Percentiles rank a stretch among this genome's conserved stretches.
These are phyloP conservation scores for Lates japonicus DNA, from an alignment of 2,797 vertebrate species.

Conservation along the genomic window DNA sequence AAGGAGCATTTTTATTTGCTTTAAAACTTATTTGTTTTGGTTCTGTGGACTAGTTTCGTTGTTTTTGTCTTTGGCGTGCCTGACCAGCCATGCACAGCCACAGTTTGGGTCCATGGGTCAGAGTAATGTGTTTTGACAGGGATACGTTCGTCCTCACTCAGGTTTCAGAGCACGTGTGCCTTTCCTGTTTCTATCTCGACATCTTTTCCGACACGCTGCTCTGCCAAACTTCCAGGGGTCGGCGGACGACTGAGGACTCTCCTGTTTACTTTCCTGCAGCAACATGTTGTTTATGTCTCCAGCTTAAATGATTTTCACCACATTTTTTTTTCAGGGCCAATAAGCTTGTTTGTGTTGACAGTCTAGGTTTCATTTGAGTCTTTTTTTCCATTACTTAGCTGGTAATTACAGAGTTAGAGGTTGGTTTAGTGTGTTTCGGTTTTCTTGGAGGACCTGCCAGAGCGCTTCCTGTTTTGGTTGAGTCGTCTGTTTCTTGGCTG, in stretches of 20 bases:
- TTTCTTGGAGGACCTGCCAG: slow-evolving; percentile 29
- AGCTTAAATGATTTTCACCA: not conserved
- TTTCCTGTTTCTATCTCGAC: slow-evolving; percentile 69
- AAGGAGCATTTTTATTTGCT: not conserved
- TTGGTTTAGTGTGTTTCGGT: slow-evolving; percentile 29
- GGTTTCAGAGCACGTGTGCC: slow-evolving; percentile 47
- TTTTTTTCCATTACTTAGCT: slow-evolving; percentile 33
- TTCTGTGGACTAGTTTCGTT: not conserved
- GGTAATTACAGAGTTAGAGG: slow-evolving; percentile 31
- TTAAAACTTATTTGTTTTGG: not conserved
- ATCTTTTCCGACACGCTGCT: slow-evolving; percentile 40
- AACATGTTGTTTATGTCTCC: slow-evolving; percentile 10
- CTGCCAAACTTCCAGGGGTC: slow-evolving; percentile 39
- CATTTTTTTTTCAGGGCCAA: not conserved
- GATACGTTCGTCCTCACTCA: slow-evolving; percentile 30
- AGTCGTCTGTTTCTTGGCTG: slow-evolving; percentile 56
- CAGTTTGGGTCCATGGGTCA: slow-evolving; percentile 27
- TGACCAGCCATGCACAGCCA: not conserved
- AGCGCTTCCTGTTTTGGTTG: slow-evolving; percentile 70
- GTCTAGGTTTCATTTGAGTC: not conserved
- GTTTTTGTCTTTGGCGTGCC: not conserved
- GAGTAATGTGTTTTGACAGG: slow-evolving; percentile 40
- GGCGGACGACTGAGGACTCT: slow-evolving; percentile 14
- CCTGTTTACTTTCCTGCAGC: slow-evolving; percentile 45
- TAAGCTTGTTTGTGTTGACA: slow-evolving; percentile 32